phyloP scores from a whole-genome alignment of 2,888 invertebrate genomes.

The Cephus nigrinus region DNA sequence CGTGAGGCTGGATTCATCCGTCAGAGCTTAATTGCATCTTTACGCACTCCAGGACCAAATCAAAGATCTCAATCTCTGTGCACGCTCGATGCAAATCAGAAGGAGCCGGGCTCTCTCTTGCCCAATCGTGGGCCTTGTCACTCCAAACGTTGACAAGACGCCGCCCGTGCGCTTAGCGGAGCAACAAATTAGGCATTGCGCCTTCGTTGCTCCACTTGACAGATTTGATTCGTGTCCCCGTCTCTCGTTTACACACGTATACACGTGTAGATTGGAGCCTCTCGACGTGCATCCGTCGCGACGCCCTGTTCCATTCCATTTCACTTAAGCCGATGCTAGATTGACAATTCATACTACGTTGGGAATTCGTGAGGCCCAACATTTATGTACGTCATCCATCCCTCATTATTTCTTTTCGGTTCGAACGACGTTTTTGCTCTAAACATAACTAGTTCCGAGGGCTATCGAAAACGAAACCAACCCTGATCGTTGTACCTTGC shows the following conservation, averaged over 20 bases:
- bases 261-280: not conserved
- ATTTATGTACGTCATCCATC: not conserved
- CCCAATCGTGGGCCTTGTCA: constrained; percentile 1
- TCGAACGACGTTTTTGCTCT: not conserved
- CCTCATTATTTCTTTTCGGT: not conserved
- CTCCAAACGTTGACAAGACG: not conserved
- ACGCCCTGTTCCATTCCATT: not conserved
- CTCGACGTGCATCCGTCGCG: not conserved
- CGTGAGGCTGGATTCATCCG: not conserved
- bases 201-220: constrained; percentile 1
- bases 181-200: constrained; percentile 3
- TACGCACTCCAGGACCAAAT: constrained; percentile 7
- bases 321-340: not conserved
- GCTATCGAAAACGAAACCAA: constrained; percentile 39
- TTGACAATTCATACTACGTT: not conserved
- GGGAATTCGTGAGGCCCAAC: not conserved
- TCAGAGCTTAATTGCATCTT: constrained; percentile 7
- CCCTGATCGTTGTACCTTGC: constrained; percentile 18
- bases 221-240: not conserved
- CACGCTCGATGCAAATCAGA: constrained; percentile 21
- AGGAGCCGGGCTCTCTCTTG: not conserved
- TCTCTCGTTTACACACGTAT: not conserved
- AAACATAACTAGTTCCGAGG: constrained; percentile 10
- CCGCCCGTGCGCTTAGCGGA: not conserved
- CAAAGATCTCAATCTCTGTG: constrained; percentile 7